Conservation (phyloP, 23 tunicate genomes). For the Clavelina lepadiformis region DNA sequence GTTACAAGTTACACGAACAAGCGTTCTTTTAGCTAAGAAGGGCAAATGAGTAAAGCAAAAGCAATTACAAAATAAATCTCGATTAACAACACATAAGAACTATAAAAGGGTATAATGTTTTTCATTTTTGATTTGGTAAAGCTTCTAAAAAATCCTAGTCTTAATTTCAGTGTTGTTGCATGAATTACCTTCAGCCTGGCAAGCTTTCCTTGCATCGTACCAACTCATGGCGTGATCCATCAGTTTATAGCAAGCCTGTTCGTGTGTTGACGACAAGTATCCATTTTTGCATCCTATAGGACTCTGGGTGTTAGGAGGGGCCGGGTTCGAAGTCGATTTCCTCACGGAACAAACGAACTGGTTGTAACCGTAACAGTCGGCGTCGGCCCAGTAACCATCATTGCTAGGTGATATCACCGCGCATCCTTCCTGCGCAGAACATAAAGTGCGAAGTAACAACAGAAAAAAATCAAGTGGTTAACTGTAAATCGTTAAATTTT, state of each 20-base stretch:
- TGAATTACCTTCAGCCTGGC: conserved; percentile 56
- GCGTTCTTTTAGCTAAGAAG: too few species aligned
- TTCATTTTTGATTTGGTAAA: too few species aligned
- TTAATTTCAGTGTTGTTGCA: too few species aligned
- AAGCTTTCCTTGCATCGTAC: conserved; percentile 50
- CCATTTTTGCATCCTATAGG: conserved; percentile 51
- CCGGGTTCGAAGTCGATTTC: conserved; percentile 19
- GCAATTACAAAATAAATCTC: too few species aligned
- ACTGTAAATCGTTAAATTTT: too few species aligned
- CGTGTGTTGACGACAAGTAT: conserved; percentile 36
- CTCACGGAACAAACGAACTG: conserved; percentile 45
- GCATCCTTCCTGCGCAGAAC: conserved; percentile 85
- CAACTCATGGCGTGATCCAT: conserved; percentile 37
- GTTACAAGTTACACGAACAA: too few species aligned
- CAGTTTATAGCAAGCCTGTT: conserved; percentile 53
- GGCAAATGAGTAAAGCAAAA: too few species aligned
- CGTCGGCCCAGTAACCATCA: conserved; percentile 56
- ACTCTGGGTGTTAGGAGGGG: conserved; percentile 40
- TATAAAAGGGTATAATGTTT: too few species aligned
- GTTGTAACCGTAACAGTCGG: conserved; percentile 19
- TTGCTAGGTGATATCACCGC: conserved; percentile 29
- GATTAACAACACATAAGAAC: too few species aligned
- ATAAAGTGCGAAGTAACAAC: too few species aligned
- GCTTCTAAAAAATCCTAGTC: too few species aligned
- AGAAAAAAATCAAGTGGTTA: too few species aligned